phyloP scores from a whole-genome alignment of 2,888 invertebrate species.

The Megalurothrips usitatus region DNA sequence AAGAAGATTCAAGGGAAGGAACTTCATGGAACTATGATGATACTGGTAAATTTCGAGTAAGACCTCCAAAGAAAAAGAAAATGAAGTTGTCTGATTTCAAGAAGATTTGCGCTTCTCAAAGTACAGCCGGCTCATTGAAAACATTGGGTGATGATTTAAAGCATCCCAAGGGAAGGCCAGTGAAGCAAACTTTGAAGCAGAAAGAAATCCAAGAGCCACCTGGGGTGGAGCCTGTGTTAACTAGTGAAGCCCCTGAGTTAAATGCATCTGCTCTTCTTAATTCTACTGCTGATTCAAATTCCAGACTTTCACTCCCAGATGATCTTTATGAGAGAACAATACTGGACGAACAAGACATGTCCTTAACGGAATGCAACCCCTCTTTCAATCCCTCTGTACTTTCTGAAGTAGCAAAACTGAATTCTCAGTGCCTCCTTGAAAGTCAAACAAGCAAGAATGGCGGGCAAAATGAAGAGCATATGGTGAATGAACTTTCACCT shows the following conservation, averaged over 20 bases:
- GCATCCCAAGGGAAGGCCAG: too few species aligned
- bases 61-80: background rate
- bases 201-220: too few species aligned
- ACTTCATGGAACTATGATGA: conserved; percentile 16
- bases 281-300: too few species aligned
- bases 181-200: too few species aligned
- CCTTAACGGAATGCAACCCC: background rate
- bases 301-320: too few species aligned
- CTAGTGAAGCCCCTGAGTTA: too few species aligned
- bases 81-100: background rate
- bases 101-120: background rate
- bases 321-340: background rate
- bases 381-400: background rate
- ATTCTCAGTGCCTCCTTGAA: background rate
- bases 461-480: background rate
- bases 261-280: too few species aligned
- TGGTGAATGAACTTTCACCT: background rate
- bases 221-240: too few species aligned
- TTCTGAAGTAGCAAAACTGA: background rate
- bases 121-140: too few species aligned
- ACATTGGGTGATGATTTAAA: too few species aligned
- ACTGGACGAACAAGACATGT: background rate
- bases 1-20: background rate
- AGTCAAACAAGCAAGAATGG: background rate
- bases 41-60: background rate